Evolutionary conservation across 2,888 invertebrate genomes (phyloP).

Genomic region (Harpalus rubripes): DNA sequence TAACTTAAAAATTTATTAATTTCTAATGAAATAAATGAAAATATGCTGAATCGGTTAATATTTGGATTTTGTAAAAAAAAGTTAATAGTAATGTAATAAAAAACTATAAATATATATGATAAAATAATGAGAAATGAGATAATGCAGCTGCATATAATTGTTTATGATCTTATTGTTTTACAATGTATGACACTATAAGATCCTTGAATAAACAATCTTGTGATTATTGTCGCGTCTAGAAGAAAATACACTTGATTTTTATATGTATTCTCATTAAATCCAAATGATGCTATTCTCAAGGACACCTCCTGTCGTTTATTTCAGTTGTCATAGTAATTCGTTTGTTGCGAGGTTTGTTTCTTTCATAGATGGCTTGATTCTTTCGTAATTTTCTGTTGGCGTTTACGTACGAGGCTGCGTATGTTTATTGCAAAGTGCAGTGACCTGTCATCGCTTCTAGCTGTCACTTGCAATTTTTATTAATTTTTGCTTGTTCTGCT

Average conservation of each 20-base stretch:
- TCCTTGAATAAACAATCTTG: slow-evolving; percentile 40
- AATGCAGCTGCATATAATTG: slow-evolving; percentile 12
- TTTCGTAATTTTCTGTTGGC: slow-evolving; percentile 34
- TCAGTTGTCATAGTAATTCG: slow-evolving; percentile 51
- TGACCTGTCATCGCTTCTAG: slow-evolving; percentile 20
- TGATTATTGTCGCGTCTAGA: neutral
- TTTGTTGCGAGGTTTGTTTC: slow-evolving; percentile 20
- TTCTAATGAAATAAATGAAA: neutral
- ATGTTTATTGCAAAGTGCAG: slow-evolving; percentile 36
- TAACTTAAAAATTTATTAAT: neutral
- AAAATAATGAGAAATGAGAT: neutral
- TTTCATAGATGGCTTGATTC: slow-evolving; percentile 32
- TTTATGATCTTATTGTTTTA: slow-evolving; percentile 38
- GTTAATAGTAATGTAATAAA: neutral
- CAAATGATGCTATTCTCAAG: slow-evolving; percentile 38
- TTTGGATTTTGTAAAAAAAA: neutral
- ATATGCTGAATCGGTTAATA: too few relatives aligned
- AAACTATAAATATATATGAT: slow-evolving; percentile 47
- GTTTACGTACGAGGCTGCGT: slow-evolving; percentile 5
- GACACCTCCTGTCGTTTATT: slow-evolving; percentile 16
- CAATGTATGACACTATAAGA: slow-evolving; percentile 8
- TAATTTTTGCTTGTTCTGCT: slow-evolving; percentile 24
- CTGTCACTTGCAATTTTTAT: slow-evolving; percentile 38
- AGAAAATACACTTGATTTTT: slow-evolving; percentile 23
- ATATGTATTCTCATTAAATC: slow-evolving; percentile 19